Conservation (phyloP, 2,797 vertebrate genomes). For the Myoxocephalus aenaeus region DNA sequence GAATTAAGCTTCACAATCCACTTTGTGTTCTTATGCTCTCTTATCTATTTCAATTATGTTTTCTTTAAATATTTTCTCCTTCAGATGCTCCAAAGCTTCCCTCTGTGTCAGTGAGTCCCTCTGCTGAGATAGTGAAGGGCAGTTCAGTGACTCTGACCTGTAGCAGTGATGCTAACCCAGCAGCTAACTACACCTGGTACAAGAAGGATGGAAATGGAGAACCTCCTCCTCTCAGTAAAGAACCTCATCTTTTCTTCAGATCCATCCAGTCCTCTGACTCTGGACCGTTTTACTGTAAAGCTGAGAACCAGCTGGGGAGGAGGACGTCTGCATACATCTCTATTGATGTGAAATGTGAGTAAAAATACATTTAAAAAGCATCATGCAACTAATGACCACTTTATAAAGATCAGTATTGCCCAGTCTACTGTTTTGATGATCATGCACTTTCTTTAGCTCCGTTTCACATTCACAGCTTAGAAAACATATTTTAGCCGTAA, state of each 20-base stretch:
- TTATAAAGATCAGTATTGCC: too few relatives aligned
- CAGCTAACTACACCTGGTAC: neutral
- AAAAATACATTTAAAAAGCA: neutral
- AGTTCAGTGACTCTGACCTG: constrained; percentile 46
- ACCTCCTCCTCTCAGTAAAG: neutral
- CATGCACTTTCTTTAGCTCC: too few relatives aligned
- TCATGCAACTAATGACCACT: too few relatives aligned
- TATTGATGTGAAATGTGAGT: neutral
- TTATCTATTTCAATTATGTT: too few relatives aligned
- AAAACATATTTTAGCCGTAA: too few relatives aligned
- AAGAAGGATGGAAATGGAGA: neutral
- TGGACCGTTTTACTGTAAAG: neutral
- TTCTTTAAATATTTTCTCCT: too few relatives aligned
- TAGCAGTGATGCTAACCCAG: constrained; percentile 5
- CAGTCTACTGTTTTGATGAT: too few relatives aligned
- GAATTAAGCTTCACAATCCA: too few relatives aligned
- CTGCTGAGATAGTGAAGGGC: constrained; percentile 23
- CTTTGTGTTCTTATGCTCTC: constrained; percentile 12
- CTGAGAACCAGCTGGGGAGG: neutral
- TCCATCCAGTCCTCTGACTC: neutral
- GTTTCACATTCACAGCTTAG: too few relatives aligned
- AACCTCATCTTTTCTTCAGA: neutral
- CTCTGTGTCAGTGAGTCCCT: constrained; percentile 26
- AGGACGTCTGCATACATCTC: neutral
- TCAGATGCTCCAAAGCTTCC: constrained; percentile 4